Base-by-base conservation (phyloP, 2,888 invertebrate genomes). In the Drosophila pegasa region DNA sequence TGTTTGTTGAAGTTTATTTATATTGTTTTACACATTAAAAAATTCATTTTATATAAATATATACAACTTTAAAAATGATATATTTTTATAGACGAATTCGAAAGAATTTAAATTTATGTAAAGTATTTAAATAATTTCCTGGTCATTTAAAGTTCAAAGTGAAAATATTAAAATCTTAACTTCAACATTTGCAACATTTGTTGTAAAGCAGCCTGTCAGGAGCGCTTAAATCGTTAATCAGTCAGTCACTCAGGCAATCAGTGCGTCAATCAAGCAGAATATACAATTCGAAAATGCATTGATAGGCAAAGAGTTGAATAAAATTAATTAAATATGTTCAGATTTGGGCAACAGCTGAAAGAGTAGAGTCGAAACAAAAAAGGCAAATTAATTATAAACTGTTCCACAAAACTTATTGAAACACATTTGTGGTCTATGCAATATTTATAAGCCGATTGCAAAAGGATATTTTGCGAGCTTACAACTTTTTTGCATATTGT, bases 401-500 rank as follows among this genome's bases (percentile, higher is more conserved):
- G 20, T 29, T n/a, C 25, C 33, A n/a, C 27, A 16, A 29, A 43
- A 55, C 20, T 54, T 35, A 60, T 43, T 20, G 43, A 55, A 43
- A 43, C 35, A 27, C 20, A 14, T 35, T 43, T 55, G 33, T 31
- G 33, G 33, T 40, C 63, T 18, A 22, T 43, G 10, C 27, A 18
- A 31, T 20, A 37, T 51, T 43, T 18, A 29, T 63, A 60, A 60
- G 43, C 56, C 20, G 38, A 31, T 40, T 43, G 20, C 35, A 50
- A 33, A 33, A 50, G n/a, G 2, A 33, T 33, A 20, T 50, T 50
- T 50, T n/a, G n/a, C 9, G 50, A 22, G 47, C 38, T 58, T 60
- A 45, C 37, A 57, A 57, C 70, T 41, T 66, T 61, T 52, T 33
- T 40, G 72, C 64, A 58, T 51, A 67, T 71, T 67, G 72, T 67